Conservation (phyloP, 2,797 vertebrate genomes). For the Nannoperca australis region DNA sequence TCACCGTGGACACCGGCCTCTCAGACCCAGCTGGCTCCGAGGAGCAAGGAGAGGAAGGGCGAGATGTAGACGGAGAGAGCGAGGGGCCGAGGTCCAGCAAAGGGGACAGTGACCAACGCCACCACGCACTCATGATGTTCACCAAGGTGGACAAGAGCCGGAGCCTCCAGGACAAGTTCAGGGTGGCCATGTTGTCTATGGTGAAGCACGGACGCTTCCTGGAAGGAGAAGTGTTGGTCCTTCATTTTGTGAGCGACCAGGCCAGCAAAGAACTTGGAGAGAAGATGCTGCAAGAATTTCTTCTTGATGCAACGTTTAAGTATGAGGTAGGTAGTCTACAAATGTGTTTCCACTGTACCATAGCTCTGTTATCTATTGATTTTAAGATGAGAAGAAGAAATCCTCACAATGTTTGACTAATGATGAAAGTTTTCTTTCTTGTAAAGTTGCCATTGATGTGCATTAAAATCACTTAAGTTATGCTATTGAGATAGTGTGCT, state of each 20-base stretch:
- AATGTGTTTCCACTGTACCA: neutral
- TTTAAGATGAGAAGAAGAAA: neutral
- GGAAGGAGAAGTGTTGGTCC: slow-evolving; percentile 87
- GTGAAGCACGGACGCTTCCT: slow-evolving; percentile 87
- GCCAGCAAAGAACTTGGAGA: slow-evolving; percentile 87
- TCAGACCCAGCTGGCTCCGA: slow-evolving; percentile 42
- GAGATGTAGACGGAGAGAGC: neutral
- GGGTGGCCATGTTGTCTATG: slow-evolving; percentile 91
- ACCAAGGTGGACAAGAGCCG: slow-evolving; percentile 91
- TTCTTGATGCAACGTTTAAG: slow-evolving; percentile 87
- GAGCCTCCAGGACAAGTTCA: slow-evolving; percentile 90
- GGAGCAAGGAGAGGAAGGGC: slow-evolving; percentile 47
- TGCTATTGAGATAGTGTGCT: neutral
- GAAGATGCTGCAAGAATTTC: slow-evolving; percentile 87
- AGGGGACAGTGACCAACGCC: slow-evolving; percentile 58
- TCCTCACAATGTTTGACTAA: neutral
- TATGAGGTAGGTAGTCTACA: slow-evolving; percentile 87
- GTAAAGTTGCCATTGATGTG: neutral
- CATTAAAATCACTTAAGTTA: neutral
- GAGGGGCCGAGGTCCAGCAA: slow-evolving; percentile 46
- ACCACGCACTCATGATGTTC: slow-evolving; percentile 94
- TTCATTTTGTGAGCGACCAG: slow-evolving; percentile 93
- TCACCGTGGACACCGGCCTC: slow-evolving; percentile 76
- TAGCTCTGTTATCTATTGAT: neutral
- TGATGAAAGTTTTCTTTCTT: neutral